These are phyloP conservation scores for Rhineura floridana DNA, from an alignment of 2,113 vertebrate genomes.

Conservation along the genomic window DNA sequence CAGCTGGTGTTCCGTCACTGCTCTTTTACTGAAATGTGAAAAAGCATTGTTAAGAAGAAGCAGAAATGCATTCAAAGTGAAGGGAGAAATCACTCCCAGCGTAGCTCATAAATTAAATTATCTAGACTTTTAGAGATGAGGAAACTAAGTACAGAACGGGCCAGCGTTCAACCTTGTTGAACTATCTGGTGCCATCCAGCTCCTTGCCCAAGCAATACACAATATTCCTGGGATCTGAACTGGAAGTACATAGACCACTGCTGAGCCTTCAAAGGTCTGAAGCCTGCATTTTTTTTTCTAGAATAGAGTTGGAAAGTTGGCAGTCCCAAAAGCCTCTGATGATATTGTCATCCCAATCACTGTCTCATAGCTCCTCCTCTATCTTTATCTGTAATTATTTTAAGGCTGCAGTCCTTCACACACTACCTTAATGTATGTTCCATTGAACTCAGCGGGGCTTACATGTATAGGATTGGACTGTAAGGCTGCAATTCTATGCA, in stretches of 20 bases:
- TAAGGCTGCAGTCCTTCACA: neutral
- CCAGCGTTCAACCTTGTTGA: neutral
- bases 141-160: neutral
- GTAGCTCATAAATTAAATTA: neutral
- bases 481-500: neutral
- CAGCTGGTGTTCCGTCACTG: constrained; percentile 83
- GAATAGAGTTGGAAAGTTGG: neutral
- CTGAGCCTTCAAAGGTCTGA: neutral
- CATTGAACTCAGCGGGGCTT: neutral
- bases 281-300: neutral
- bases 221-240: neutral
- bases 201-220: neutral
- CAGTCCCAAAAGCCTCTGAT: neutral
- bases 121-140: neutral
- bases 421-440: neutral
- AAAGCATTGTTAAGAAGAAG: neutral
- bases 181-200: neutral
- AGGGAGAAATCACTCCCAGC: neutral
- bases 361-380: neutral
- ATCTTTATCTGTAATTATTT: neutral
- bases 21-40: constrained; percentile 72
- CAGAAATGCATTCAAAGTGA: fast-evolving
- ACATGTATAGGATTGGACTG: neutral
- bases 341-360: neutral
- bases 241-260: neutral